Evolutionary conservation across 2,797 vertebrate species (phyloP), one percentile per base, ranked within the genome.

Genomic region (Enteromius thamalakanensis): DNA sequence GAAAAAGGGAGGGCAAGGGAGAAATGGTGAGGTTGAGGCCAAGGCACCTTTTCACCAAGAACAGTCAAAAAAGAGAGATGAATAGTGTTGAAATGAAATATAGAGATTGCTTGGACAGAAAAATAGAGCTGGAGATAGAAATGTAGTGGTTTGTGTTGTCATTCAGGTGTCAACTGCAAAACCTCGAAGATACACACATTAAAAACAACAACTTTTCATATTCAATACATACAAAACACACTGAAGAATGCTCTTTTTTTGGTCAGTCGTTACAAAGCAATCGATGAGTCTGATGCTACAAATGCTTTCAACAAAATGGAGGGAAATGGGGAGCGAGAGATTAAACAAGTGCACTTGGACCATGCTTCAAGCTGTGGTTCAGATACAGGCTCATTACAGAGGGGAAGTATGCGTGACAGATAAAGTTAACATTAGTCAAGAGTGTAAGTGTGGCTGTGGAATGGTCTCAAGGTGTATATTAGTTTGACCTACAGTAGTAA

Each of bases 301-400:
- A 87, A 90, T 79, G 15, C 83, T 64, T 75, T 45, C 17, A 65
- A 69, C 2, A 58, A 86, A 60, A 65, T 17, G 45, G 29, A 82
- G 47, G 40, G 37, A 60, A 32, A 82, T 12, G 15, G 58, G 53
- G 60, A 58, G 71, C 37, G 32, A 84, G 86, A 88, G 88, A 89
- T 90, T 87, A 89, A 88, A 89, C 51, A 19, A 87, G 84, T 85
- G 69, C 67, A 72, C 26, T 81, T 90, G 78, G 85, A 85, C 88
- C 37, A 74, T 89, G 74, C 81, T 84, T 71, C 79, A 76, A 83
- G 32, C 83, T 82, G 62, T 85, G 77, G 78, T 87, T 88, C 85
- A 89, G 85, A 80, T 86, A 74, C 87, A 87, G 85, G n/a, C 83
- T 89, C 89, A 86, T 77, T 85, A 90, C 85, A 79, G 76, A 78